A percentile compares a stretch with the other conserved stretches of the same genome.
phyloP scores from a whole-genome alignment of 2,113 vertebrate species.

The Misgurnus anguillicaudatus region DNA sequence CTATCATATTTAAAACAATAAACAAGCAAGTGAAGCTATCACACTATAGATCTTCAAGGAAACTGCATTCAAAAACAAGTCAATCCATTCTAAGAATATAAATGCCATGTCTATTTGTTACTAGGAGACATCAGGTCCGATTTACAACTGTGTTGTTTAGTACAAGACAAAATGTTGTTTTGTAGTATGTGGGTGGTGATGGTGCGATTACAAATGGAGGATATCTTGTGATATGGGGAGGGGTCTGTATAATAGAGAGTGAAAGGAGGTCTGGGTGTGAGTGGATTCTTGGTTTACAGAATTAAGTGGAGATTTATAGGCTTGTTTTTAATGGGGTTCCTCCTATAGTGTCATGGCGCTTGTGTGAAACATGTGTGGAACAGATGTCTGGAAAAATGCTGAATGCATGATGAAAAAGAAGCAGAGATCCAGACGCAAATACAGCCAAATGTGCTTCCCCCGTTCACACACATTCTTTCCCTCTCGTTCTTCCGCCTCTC shows the following conservation, averaged over 20 bases:
- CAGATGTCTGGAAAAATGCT: constrained; percentile 66
- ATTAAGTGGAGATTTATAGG: constrained; percentile 50
- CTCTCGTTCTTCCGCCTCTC: not conserved
- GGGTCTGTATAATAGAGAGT: constrained; percentile 45
- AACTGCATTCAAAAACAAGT: not conserved
- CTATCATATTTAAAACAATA: not conserved
- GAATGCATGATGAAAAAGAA: constrained; percentile 29
- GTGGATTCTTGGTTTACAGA: constrained; percentile 6
- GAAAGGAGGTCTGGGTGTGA: not conserved
- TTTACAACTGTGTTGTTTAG: constrained; percentile 11
- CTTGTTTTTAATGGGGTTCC: constrained; percentile 41
- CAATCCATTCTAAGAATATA: not conserved
- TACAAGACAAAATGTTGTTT: not conserved
- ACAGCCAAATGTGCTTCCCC: constrained; percentile 22
- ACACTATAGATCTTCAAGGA: not conserved
- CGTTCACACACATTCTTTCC: constrained; percentile 9
- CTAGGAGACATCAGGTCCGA: not conserved
- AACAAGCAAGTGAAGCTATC: not conserved
- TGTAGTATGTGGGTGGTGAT: constrained; percentile 34
- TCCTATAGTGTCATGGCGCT: constrained; percentile 21
- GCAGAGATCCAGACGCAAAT: constrained; percentile 20
- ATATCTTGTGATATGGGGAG: constrained; percentile 45
- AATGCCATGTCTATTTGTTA: constrained; percentile 6
- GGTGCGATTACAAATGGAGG: constrained; percentile 6
- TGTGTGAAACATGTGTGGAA: constrained; percentile 59